phyloP scores from a whole-genome alignment of 2,113 vertebrate genomes.

The Candoia aspera region DNA sequence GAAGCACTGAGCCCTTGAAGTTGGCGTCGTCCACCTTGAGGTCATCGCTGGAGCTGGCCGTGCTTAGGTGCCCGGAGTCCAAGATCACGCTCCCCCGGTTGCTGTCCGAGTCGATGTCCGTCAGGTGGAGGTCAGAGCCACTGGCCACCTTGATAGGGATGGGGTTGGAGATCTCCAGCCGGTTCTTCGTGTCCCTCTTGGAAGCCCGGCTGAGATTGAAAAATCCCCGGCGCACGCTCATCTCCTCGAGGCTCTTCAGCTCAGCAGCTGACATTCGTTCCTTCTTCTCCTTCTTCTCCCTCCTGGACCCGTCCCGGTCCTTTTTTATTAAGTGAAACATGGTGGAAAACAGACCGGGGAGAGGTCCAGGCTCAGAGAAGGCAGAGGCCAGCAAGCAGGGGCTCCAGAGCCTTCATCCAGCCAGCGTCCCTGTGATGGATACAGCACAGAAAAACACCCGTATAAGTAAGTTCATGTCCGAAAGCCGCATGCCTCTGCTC shows the following conservation, averaged over 20 bases:
- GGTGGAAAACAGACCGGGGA: constrained; percentile 36
- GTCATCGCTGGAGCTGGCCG: constrained; percentile 81
- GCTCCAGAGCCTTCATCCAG: background rate
- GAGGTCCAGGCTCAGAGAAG: background rate
- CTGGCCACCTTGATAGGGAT: constrained; percentile 93
- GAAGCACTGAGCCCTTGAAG: constrained; percentile 84
- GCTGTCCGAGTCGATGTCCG: constrained; percentile 79
- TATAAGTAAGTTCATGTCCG: background rate
- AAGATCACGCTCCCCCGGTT: constrained; percentile 78
- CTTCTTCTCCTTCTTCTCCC: constrained; percentile 94
- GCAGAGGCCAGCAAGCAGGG: rapidly evolving
- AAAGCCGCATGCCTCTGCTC: background rate
- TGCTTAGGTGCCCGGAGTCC: constrained; percentile 78
- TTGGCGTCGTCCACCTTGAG: constrained; percentile 78
- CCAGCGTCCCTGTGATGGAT: background rate
- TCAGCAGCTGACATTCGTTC: constrained; percentile 94
- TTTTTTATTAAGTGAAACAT: constrained; percentile 95
- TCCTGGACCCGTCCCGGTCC: constrained; percentile 81
- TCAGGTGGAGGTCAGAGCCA: constrained; percentile 84
- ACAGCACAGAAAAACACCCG: background rate
- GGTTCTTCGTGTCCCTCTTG: constrained; percentile 84
- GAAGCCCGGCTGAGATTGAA: constrained; percentile 90
- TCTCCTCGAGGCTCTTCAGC: constrained; percentile 93
- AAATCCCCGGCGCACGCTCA: constrained; percentile 90
- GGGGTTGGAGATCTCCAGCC: constrained; percentile 92